Evolutionary conservation across 2,113 vertebrate genomes (phyloP).

Genomic region (Callithrix jacchus): DNA sequence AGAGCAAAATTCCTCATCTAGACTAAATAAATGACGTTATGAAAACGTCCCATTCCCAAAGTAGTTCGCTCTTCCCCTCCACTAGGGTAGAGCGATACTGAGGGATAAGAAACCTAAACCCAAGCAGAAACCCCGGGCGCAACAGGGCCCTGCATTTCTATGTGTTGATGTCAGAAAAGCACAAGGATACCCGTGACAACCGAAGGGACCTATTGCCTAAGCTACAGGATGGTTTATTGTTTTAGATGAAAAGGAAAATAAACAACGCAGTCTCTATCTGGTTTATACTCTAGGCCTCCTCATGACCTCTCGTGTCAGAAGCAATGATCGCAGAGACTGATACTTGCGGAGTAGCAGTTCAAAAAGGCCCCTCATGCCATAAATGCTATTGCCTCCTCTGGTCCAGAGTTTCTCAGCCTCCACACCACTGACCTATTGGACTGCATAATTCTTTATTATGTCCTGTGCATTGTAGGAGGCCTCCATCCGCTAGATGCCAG

Average conservation of each 20-base stretch:
- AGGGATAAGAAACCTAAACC: not conserved
- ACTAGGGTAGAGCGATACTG: not conserved
- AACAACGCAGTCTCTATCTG: not conserved
- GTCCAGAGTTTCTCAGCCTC: not conserved
- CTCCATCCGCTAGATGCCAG: not conserved
- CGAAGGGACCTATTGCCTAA: not conserved
- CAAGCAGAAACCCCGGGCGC: not conserved
- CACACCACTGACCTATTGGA: not conserved
- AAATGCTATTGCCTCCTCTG: not conserved
- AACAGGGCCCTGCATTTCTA: not conserved
- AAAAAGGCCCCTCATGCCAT: not conserved
- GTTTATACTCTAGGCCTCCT: not conserved
- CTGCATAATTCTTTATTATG: not conserved
- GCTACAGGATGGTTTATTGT: not conserved
- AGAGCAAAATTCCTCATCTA: slow-evolving; percentile 34
- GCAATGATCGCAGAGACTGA: not conserved
- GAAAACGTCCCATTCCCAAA: not conserved
- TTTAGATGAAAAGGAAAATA: not conserved
- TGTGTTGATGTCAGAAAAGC: not conserved
- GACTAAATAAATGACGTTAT: slow-evolving; percentile 66
- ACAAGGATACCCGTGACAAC: not conserved
- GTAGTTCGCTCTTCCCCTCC: not conserved
- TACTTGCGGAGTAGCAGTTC: not conserved
- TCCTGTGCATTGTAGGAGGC: not conserved
- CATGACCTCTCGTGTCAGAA: not conserved